These are phyloP conservation scores for Conus ventricosus DNA, from an alignment of 1,140 invertebrate species.

Conservation along the genomic window DNA sequence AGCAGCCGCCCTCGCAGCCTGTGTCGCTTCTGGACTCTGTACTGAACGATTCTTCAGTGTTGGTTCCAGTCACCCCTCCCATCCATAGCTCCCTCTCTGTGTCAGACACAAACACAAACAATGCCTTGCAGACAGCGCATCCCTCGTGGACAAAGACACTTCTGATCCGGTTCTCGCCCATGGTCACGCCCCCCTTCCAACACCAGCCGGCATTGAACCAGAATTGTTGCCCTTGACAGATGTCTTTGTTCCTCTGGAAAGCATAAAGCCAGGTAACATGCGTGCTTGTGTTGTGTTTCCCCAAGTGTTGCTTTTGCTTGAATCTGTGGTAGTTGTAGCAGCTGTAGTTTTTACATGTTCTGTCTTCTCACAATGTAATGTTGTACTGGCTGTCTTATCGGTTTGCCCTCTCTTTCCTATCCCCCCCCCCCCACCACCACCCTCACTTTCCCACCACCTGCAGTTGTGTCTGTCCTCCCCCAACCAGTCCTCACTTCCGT, in stretches of 20 bases:
- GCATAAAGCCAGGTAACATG: constrained; percentile 83
- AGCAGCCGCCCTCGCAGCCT: background rate
- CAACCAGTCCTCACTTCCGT: no score
- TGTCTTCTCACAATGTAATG: no score
- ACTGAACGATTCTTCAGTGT: background rate
- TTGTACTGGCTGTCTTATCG: no score
- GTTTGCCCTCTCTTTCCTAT: no score
- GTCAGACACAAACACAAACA: constrained; percentile 21
- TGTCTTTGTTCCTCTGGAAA: constrained; percentile 84
- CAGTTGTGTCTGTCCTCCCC: no score
- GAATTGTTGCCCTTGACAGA: constrained; percentile 79
- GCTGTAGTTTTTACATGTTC: no score
- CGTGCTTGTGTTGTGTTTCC: no score
- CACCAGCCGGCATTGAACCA: constrained; percentile 28
- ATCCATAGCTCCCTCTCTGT: background rate
- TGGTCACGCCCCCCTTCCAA: constrained; percentile 57
- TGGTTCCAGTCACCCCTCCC: constrained; percentile 11
- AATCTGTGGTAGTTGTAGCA: no score
- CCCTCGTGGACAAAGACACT: constrained; percentile 25
- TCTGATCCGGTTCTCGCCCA: constrained; percentile 31
- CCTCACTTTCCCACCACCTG: no score
- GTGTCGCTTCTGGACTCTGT: constrained; percentile 15
- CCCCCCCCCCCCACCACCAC: no score
- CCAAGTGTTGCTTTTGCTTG: no score
- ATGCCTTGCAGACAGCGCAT: constrained; percentile 25